Evolutionary conservation across 2,888 invertebrate species (phyloP).

Genomic region (Scrobipalpa costella): DNA sequence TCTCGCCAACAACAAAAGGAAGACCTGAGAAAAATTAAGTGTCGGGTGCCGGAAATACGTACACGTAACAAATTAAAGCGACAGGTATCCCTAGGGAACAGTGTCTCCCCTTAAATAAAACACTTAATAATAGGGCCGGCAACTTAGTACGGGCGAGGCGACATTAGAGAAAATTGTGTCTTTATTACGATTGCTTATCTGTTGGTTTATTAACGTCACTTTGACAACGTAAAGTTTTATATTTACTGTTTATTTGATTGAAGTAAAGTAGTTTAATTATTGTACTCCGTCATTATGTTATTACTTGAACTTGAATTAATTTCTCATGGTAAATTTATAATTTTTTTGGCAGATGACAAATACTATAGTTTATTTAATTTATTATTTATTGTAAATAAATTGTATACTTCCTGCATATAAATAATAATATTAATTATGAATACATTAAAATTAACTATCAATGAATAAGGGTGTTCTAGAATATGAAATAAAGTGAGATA

Average conservation of each 20-base stretch:
- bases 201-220: constrained; percentile 49
- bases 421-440: too few relatives aligned
- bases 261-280: background rate
- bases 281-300: too few relatives aligned
- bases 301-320: too few relatives aligned
- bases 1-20: constrained; percentile 55
- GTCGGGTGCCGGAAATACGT: constrained; percentile 35
- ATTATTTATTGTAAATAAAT: too few relatives aligned
- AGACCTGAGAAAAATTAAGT: constrained; percentile 55
- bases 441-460: too few relatives aligned
- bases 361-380: too few relatives aligned
- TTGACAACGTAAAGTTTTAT: background rate
- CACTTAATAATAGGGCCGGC: constrained; percentile 68
- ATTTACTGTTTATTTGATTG: background rate
- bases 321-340: too few relatives aligned
- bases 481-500: too few relatives aligned
- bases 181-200: constrained; percentile 47
- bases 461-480: too few relatives aligned
- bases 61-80: constrained; percentile 67
- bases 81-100: constrained; percentile 72
- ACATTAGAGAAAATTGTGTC: constrained; percentile 58
- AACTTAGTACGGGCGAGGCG: constrained; percentile 56
- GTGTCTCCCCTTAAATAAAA: constrained; percentile 71
- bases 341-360: too few relatives aligned
- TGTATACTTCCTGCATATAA: too few relatives aligned